Conservation (phyloP, 2,113 vertebrate species). For the Gambusia holbrooki region DNA sequence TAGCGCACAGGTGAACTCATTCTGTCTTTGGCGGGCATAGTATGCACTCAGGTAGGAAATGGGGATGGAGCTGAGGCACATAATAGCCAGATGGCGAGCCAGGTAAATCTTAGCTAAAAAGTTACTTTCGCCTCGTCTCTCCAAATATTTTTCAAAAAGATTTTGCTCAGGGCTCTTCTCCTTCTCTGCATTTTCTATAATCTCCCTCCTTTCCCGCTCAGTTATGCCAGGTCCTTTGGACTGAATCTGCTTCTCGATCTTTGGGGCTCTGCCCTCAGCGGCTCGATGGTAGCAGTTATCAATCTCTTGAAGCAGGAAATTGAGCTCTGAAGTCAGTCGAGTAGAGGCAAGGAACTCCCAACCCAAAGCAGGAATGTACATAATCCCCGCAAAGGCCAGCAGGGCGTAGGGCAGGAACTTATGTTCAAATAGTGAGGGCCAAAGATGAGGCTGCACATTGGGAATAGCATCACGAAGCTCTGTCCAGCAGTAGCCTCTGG, state of each 20-base stretch:
- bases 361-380: slow-evolving; percentile 96
- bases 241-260: slow-evolving; percentile 99
- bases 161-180: slow-evolving; percentile 99
- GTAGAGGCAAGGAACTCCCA: slow-evolving; percentile 99
- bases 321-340: slow-evolving; percentile 97
- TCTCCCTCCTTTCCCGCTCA: slow-evolving; percentile 92
- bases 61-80: slow-evolving; percentile 95
- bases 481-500: slow-evolving; percentile 99
- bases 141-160: slow-evolving; percentile 97
- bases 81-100: slow-evolving; percentile 92
- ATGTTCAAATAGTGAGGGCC: slow-evolving; percentile 96
- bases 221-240: slow-evolving; percentile 97
- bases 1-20: slow-evolving; percentile 94
- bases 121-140: slow-evolving; percentile 95
- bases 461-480: slow-evolving; percentile 95
- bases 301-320: slow-evolving; percentile 98
- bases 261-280: slow-evolving; percentile 95
- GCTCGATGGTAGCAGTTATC: slow-evolving; percentile 99
- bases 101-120: slow-evolving; percentile 97
- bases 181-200: slow-evolving; percentile 98
- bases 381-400: slow-evolving; percentile 96
- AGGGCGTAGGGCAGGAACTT: slow-evolving; percentile 98
- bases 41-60: slow-evolving; percentile 96
- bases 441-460: slow-evolving; percentile 88
- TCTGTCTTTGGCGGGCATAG: slow-evolving; percentile 95